phyloP scores from a whole-genome alignment of 1,140 invertebrate species.

The Sitobion miscanthi region DNA sequence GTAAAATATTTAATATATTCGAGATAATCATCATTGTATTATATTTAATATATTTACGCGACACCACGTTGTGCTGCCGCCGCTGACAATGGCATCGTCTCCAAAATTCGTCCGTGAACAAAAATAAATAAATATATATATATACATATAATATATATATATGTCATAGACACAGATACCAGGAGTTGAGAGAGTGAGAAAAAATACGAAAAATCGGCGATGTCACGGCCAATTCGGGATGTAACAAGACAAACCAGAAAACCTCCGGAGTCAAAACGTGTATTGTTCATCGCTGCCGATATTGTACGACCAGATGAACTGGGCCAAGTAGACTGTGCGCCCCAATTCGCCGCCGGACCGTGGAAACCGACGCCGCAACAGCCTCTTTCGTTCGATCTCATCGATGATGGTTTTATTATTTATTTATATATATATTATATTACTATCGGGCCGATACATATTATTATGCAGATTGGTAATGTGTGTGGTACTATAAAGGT shows the following conservation, averaged over 20 bases:
- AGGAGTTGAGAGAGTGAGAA: neutral
- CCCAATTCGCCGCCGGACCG: constrained; percentile 47
- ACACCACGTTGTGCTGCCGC: neutral
- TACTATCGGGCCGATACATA: neutral
- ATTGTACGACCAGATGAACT: constrained; percentile 43
- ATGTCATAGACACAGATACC: neutral
- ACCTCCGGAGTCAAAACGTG: constrained; percentile 17
- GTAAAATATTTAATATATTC: neutral
- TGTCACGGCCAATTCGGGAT: constrained; percentile 46
- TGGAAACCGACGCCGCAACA: constrained; percentile 30
- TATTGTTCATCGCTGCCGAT: constrained; percentile 36
- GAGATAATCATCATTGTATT: neutral
- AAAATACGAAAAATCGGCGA: constrained; percentile 36
- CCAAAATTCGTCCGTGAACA: constrained; percentile 12
- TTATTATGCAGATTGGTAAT: neutral
- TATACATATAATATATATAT: constrained; percentile 3
- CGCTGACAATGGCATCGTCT: neutral
- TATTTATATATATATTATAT: neutral
- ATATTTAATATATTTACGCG: neutral
- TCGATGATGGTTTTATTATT: neutral
- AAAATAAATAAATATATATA: constrained; percentile 26
- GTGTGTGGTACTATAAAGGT: neutral
- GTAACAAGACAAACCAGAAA: constrained; percentile 21
- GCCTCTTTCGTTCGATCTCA: constrained; percentile 29
- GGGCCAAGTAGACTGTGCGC: constrained; percentile 48